These are phyloP conservation scores for Tricholauxania praeusta DNA, from an alignment of 2,888 invertebrate genomes.

Conservation along the genomic window DNA sequence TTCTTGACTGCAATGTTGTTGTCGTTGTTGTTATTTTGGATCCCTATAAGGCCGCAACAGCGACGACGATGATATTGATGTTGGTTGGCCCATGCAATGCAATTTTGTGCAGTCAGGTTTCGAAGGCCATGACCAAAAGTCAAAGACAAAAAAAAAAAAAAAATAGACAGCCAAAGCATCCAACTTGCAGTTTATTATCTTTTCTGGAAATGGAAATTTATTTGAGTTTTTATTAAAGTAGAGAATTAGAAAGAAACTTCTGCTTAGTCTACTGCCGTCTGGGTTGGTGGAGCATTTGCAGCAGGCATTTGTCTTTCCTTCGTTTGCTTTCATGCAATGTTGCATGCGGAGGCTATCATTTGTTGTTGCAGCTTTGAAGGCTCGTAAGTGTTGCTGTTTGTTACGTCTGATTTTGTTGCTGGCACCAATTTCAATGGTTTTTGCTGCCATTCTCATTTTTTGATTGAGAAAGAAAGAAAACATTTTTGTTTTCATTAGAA, in stretches of 20 bases:
- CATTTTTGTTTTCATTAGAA: conserved; percentile 18
- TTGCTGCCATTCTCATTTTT: not conserved
- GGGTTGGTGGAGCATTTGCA: too few relatives aligned
- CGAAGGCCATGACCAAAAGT: conserved; percentile 59
- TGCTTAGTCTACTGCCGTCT: too few relatives aligned
- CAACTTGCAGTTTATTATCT: conserved; percentile 22
- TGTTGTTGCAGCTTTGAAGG: not conserved
- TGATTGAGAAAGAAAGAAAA: not conserved
- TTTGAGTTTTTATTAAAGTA: not conserved
- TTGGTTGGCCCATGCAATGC: conserved; percentile 5
- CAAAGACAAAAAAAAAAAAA: conserved; percentile 20
- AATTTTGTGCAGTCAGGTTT: conserved; percentile 50
- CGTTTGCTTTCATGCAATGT: not conserved
- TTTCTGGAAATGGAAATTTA: conserved; percentile 19
- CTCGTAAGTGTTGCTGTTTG: not conserved
- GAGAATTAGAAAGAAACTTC: not conserved
- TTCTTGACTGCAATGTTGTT: conserved; percentile 41
- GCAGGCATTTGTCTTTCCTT: too few relatives aligned
- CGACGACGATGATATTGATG: conserved; percentile 10
- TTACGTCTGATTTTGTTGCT: not conserved
- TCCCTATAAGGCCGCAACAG: conserved; percentile 7
- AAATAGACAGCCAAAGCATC: not conserved
- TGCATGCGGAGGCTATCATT: conserved; percentile 12
- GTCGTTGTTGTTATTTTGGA: not conserved
- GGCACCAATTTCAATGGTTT: conserved; percentile 14